phyloP scores from a whole-genome alignment of 2,797 vertebrate genomes.

The Etheostoma nigrum region DNA sequence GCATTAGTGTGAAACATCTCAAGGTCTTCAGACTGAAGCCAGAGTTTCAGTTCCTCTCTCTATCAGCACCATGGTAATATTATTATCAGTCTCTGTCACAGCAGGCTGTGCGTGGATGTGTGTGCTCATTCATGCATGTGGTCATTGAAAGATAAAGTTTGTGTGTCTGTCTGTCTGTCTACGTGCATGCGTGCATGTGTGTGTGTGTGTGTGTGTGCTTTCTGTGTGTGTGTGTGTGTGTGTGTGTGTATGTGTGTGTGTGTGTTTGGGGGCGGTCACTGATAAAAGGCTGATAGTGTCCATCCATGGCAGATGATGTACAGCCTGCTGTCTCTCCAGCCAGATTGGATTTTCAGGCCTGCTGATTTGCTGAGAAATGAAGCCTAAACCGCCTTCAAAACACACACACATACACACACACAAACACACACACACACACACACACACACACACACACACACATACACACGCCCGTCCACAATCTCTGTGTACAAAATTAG shows the following conservation, averaged over 20 bases:
- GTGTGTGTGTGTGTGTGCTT: constrained; percentile 6
- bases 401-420: constrained; percentile 29
- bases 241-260: constrained; percentile 29
- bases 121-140: constrained; percentile 73
- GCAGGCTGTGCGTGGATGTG: constrained; percentile 48
- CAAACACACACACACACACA: constrained; percentile 6
- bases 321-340: constrained; percentile 85
- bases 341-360: constrained; percentile 89
- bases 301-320: constrained; percentile 87
- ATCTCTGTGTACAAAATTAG: constrained; percentile 50
- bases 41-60: constrained; percentile 47
- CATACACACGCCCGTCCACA: constrained; percentile 53
- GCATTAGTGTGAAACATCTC: constrained; percentile 46
- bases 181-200: constrained; percentile 24
- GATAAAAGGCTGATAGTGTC: constrained; percentile 86
- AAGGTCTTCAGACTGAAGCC: constrained; percentile 56
- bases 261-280: constrained; percentile 59
- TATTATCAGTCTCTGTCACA: constrained; percentile 79
- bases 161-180: constrained; percentile 32
- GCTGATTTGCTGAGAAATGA: constrained; percentile 87
- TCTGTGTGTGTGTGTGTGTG: constrained; percentile 29
- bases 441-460: constrained; percentile 20
- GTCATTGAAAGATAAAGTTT: constrained; percentile 60
- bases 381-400: constrained; percentile 76
- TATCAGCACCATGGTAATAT: constrained; percentile 68